phyloP scores from a whole-genome alignment of 2,888 invertebrate genomes.

The Aphrophora alni region DNA sequence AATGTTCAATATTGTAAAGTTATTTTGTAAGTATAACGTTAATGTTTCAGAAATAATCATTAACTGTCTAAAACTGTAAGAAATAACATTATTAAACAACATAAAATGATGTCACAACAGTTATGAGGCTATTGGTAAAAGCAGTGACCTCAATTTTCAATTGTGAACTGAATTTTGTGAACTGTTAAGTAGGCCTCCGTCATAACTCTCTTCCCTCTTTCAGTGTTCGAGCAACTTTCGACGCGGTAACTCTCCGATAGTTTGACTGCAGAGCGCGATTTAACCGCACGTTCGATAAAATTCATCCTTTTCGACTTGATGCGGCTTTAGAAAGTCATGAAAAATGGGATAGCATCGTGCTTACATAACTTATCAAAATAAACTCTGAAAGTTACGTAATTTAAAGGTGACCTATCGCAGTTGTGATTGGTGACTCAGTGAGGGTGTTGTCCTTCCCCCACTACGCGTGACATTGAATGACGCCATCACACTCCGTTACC shows the following conservation, averaged over 20 bases:
- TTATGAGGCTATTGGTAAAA: conserved; percentile 9
- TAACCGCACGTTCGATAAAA: neutral
- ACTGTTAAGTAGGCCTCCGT: conserved; percentile 4
- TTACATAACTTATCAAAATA: conserved; percentile 32
- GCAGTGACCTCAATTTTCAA: neutral
- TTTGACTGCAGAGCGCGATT: neutral
- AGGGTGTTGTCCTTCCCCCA: conserved; percentile 37
- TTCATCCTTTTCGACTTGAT: neutral
- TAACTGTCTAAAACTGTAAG: no score
- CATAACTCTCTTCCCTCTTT: neutral
- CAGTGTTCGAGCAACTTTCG: neutral
- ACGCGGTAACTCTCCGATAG: neutral
- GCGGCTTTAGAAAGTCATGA: neutral
- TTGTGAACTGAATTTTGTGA: conserved; percentile 6
- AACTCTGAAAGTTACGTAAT: conserved; percentile 31
- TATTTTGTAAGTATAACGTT: no score
- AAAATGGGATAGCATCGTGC: neutral
- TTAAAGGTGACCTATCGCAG: conserved; percentile 32
- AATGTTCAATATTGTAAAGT: no score
- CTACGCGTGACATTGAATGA: conserved; percentile 30
- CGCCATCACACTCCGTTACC: conserved; percentile 27
- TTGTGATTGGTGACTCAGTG: conserved; percentile 28
- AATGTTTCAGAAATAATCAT: no score
- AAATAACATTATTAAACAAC: no score
- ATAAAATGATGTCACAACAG: conserved; percentile 6